phyloP scores from a whole-genome alignment of 1,140 invertebrate species.

The Tyrophagus putrescentiae region DNA sequence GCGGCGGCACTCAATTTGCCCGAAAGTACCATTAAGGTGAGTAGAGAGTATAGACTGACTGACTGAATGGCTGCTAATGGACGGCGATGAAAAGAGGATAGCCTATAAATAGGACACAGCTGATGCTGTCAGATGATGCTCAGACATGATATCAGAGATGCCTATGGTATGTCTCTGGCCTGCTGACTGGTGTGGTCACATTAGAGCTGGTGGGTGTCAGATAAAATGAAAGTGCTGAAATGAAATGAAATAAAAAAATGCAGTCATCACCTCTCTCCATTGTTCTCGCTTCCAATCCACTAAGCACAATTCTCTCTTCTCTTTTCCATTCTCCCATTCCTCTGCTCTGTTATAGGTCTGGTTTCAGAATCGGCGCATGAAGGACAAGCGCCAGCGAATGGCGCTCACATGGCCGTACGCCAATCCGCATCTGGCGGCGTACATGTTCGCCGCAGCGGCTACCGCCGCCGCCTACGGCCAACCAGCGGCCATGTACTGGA shows the following conservation, averaged over 20 bases:
- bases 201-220: slow-evolving; percentile 8
- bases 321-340: no score
- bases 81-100: neutral
- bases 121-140: no score
- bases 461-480: slow-evolving; percentile 39
- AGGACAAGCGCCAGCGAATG: slow-evolving; percentile 81
- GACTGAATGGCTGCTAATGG: neutral
- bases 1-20: slow-evolving; percentile 80
- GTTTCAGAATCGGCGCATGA: slow-evolving; percentile 99
- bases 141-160: no score
- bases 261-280: no score
- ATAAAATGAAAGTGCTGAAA: slow-evolving; percentile 6
- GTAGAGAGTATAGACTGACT: no score
- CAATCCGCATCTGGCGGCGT: slow-evolving; percentile 75
- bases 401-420: slow-evolving; percentile 87
- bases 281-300: no score
- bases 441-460: slow-evolving; percentile 66
- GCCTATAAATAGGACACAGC: slow-evolving; percentile 1
- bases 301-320: no score
- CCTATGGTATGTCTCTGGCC: no score
- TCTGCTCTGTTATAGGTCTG: slow-evolving; percentile 62
- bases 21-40: slow-evolving; percentile 95
- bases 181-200: no score
- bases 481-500: slow-evolving; percentile 26
- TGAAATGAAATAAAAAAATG: neutral